Conservation (phyloP, 2,888 invertebrate genomes). For the Notodonta ziczac region DNA sequence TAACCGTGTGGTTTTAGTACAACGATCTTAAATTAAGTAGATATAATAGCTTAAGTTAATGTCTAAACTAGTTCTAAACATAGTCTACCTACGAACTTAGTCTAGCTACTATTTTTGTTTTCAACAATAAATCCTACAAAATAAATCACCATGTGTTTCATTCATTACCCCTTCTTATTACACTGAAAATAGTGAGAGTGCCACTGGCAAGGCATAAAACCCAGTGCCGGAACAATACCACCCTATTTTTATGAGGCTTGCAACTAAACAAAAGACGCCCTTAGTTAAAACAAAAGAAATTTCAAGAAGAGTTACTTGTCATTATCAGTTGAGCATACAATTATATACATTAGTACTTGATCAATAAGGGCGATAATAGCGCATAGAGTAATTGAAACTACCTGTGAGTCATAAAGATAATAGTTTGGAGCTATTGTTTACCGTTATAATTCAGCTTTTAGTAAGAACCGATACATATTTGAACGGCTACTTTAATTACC, state of each 20-base stretch:
- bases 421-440: background rate
- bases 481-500: too few relatives aligned
- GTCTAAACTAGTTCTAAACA: too few relatives aligned
- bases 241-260: constrained; percentile 21
- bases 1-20: too few relatives aligned
- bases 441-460: background rate
- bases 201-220: constrained; percentile 20
- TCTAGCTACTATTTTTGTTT: too few relatives aligned
- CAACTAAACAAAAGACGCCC: constrained; percentile 22
- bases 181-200: constrained; percentile 29
- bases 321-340: constrained; percentile 9
- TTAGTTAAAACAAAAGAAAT: constrained; percentile 28
- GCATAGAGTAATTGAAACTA: background rate
- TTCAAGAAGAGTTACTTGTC: constrained; percentile 15
- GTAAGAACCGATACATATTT: background rate
- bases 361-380: constrained; percentile 13
- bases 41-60: too few relatives aligned
- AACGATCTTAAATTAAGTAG: too few relatives aligned
- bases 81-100: too few relatives aligned
- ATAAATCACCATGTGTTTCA: constrained; percentile 26
- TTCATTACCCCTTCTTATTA: constrained; percentile 25
- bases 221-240: constrained; percentile 18
- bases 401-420: constrained; percentile 23
- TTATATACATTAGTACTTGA: constrained; percentile 11
- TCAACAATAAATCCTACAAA: constrained; percentile 13